A percentile compares a stretch with the other conserved stretches of the same genome.
Conservation (phyloP, 2,888 invertebrate species). For the Chrysopilus asiliformis region DNA sequence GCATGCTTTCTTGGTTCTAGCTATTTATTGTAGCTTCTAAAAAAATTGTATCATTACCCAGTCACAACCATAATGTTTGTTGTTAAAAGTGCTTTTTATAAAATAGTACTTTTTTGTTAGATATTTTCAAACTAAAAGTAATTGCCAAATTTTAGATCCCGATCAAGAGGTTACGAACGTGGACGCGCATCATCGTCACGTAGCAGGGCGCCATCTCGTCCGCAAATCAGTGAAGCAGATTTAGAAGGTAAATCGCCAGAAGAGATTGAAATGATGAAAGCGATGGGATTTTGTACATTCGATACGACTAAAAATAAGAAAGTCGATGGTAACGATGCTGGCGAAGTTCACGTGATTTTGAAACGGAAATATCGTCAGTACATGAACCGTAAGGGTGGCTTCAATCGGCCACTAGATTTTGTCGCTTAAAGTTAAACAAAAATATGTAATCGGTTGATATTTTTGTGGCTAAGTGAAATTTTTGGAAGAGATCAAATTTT, state of each 20-base stretch:
- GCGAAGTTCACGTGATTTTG: constrained; percentile 89
- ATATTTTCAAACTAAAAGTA: background rate
- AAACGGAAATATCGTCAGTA: constrained; percentile 97
- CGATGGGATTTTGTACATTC: constrained; percentile 96
- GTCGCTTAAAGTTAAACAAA: constrained; percentile 49
- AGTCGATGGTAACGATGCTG: constrained; percentile 85
- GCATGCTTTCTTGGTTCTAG: no score
- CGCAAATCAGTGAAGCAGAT: constrained; percentile 65
- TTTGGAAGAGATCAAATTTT: no score
- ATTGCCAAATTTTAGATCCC: background rate
- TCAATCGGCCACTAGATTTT: constrained; percentile 94
- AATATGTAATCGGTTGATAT: no score
- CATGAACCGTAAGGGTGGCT: constrained; percentile 99
- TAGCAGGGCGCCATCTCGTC: constrained; percentile 38
- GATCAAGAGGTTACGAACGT: constrained; percentile 22
- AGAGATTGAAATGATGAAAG: constrained; percentile 86
- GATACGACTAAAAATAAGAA: constrained; percentile 93
- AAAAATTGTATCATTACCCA: no score
- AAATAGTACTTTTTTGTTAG: background rate
- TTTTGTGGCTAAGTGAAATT: no score
- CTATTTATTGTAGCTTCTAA: no score
- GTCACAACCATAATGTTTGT: no score
- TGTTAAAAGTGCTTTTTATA: no score
- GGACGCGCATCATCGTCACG: constrained; percentile 24
- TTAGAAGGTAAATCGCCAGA: constrained; percentile 81